Base-by-base conservation (phyloP, 2,797 vertebrate species). In the Rhabdomys pumilio region DNA sequence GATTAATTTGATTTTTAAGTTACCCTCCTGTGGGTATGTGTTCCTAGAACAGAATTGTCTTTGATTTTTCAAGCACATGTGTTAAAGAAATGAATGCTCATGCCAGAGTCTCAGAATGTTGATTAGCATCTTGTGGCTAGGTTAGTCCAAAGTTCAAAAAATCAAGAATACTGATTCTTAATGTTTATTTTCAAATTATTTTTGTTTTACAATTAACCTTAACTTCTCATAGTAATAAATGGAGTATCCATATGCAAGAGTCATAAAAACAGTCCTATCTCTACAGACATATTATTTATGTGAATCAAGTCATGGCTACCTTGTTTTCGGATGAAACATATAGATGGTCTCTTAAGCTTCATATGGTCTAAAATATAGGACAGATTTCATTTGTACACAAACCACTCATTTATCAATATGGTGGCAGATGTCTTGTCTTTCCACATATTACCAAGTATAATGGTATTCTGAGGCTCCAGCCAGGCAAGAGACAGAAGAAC, bases 81-180 rank as follows among this genome's bases (percentile, higher is more conserved):
- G 4, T 41, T 86, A 15, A 88, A 61, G 50, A 50, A 91, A 67
- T 38, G 3, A 87, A 44, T 17, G 38, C 61, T 44, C 22, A 20
- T 55, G 20, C 6, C 76, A 22, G 44, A 47, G n/a, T 75, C 53
- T 72, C 13, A 31, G 44, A 88, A n/a, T 24, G 76, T 72, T 73
- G 57, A 72, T 86, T 44, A 67, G 29, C 63, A 94, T 47, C 69
- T 63, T 88, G 72, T 93, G 76, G 11, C 9, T 65, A 86, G 20
- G 17, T 83, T 34, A 95, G 13, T 67, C 41, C 50, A 9, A 82
- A 38, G 9, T 13, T 93, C 17, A 44, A 57, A 69, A 22, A 85
- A 57, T 93, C 14, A 57, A 63, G 34, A 89, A 91, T 75, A 72
- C 44, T 55, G 55, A 79, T 53, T 92, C 75, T 95, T 76, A n/a